Conservation (phyloP, 2,888 invertebrate species). For the Pogonocherus hispidulus region DNA sequence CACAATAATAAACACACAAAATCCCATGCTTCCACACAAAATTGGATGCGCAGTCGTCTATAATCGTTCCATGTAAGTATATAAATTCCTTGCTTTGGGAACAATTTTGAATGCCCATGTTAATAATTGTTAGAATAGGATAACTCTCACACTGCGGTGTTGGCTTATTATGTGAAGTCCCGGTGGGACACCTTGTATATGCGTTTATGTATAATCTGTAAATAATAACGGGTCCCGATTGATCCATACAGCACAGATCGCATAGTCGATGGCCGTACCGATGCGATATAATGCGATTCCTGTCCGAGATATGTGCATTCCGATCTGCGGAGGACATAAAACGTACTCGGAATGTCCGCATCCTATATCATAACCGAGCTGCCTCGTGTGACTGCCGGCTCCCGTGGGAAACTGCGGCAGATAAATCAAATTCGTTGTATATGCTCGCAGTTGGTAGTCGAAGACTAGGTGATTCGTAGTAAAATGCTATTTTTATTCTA, state of each 20-base stretch:
- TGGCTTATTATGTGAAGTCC: too few species aligned
- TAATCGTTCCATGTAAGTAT: too few species aligned
- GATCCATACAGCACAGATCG: slow-evolving; percentile 47
- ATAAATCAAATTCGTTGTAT: slow-evolving; percentile 52
- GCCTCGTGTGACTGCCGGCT: slow-evolving; percentile 50
- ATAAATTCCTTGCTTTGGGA: too few species aligned
- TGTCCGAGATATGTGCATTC: slow-evolving; percentile 40
- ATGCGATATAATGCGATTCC: slow-evolving; percentile 48
- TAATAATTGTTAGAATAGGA: too few species aligned
- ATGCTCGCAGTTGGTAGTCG: slow-evolving; percentile 11
- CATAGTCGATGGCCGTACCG: slow-evolving; percentile 41
- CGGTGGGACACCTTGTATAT: background rate
- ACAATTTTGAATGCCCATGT: too few species aligned
- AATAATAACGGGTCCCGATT: slow-evolving; percentile 49
- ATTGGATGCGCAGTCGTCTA: too few species aligned
- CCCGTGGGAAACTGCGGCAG: slow-evolving; percentile 54
- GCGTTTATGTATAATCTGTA: slow-evolving; percentile 21
- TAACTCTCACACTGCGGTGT: too few species aligned
- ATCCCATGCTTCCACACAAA: too few species aligned
- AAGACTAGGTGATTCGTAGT: background rate
- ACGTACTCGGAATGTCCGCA: slow-evolving; percentile 38
- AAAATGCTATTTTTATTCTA: background rate
- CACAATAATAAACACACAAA: too few species aligned
- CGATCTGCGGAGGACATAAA: slow-evolving; percentile 39
- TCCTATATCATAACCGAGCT: slow-evolving; percentile 45